A percentile compares a stretch with the other conserved stretches of the same genome.
Conservation (phyloP, 2,888 invertebrate species). For the Drosophila helvetica region DNA sequence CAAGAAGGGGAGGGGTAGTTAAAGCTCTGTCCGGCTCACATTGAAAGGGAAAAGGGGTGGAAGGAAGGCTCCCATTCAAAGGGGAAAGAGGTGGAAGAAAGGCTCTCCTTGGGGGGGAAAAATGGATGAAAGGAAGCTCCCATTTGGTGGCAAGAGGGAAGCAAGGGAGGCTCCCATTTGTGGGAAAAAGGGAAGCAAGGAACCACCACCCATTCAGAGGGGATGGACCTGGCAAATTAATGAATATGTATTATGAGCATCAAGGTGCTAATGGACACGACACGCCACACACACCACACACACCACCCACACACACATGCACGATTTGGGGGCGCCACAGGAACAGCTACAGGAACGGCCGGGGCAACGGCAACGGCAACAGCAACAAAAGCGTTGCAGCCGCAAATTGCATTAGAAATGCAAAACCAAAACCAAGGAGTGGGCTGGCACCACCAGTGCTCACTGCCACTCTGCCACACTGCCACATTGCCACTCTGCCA, state of each 20-base stretch:
- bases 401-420: constrained; percentile 78
- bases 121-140: constrained; percentile 9
- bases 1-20: constrained; percentile 21
- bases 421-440: constrained; percentile 73
- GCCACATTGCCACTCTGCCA: neutral
- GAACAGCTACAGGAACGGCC: neutral
- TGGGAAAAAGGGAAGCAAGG: neutral
- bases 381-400: constrained; percentile 71
- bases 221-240: constrained; percentile 60
- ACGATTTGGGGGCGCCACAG: constrained; percentile 19
- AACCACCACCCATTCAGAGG: neutral
- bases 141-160: too few species aligned
- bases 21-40: constrained; percentile 9
- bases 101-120: constrained; percentile 15
- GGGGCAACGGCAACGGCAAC: constrained; percentile 7
- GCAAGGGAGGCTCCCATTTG: too few species aligned
- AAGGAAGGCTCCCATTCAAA: constrained; percentile 17
- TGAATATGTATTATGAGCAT: constrained; percentile 79
- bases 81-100: constrained; percentile 8
- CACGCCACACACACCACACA: constrained; percentile 66
- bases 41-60: neutral
- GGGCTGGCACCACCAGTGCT: constrained; percentile 13
- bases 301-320: too few species aligned
- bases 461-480: neutral
- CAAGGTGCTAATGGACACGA: constrained; percentile 79